phyloP scores from a whole-genome alignment of 1,140 invertebrate genomes.

The Conopomorpha cramerella region DNA sequence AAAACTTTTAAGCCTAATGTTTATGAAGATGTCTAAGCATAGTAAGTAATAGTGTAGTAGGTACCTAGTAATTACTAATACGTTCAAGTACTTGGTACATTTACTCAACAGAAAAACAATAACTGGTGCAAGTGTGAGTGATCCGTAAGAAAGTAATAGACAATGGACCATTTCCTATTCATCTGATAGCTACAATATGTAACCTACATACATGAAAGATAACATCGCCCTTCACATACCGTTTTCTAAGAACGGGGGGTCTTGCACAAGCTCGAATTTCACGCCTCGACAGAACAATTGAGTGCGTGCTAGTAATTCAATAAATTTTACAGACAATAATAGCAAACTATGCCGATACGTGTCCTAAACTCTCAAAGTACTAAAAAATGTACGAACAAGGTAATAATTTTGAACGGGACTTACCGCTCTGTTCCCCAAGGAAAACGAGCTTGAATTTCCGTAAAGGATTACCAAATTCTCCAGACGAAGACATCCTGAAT shows the following conservation, averaged over 20 bases:
- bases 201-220: constrained; percentile 20
- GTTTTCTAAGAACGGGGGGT: no score
- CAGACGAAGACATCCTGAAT: constrained; percentile 81
- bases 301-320: constrained; percentile 41
- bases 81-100: no score
- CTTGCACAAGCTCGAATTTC: constrained; percentile 4
- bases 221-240: no score
- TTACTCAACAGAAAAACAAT: no score
- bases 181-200: constrained; percentile 13
- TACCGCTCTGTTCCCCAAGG: constrained; percentile 98
- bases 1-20: no score
- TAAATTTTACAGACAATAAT: constrained; percentile 36
- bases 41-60: no score
- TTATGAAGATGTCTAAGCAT: no score
- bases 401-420: constrained; percentile 52
- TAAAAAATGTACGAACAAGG: constrained; percentile 47
- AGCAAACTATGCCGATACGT: constrained; percentile 34
- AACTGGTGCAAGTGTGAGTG: no score
- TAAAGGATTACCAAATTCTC: constrained; percentile 98
- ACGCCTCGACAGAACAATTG: constrained; percentile 9
- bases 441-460: constrained; percentile 99
- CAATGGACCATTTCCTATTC: no score
- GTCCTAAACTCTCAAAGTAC: constrained; percentile 41
- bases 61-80: no score
- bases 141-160: no score